Percentiles rank a stretch among this genome's conserved stretches.
These are phyloP conservation scores for Sardina pilchardus DNA, from an alignment of 2,113 vertebrate genomes.

Conservation along the genomic window DNA sequence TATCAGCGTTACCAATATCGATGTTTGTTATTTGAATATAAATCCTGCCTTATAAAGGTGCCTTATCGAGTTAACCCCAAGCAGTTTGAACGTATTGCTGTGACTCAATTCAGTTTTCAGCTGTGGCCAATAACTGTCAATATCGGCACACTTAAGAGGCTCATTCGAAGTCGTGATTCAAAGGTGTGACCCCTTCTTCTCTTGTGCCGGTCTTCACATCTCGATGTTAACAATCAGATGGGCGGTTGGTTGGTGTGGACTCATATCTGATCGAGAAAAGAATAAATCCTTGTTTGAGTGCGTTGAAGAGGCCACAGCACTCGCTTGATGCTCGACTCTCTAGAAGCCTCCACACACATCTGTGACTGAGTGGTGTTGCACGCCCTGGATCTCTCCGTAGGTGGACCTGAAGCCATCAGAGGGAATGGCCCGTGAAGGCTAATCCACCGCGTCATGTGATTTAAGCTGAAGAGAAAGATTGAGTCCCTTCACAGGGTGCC, in stretches of 20 bases:
- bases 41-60: background rate
- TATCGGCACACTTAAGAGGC: background rate
- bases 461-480: background rate
- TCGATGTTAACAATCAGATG: background rate
- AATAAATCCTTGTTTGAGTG: background rate
- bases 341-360: background rate
- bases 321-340: background rate
- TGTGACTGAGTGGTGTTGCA: background rate
- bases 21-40: background rate
- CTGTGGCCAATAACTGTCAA: background rate
- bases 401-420: background rate
- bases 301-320: background rate
- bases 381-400: background rate
- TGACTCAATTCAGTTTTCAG: background rate
- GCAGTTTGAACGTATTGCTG: background rate
- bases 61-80: background rate
- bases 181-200: background rate
- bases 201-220: background rate
- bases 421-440: background rate
- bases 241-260: background rate
- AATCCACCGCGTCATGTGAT: background rate
- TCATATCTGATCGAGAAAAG: background rate
- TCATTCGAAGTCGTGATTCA: background rate
- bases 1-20: background rate
- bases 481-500: background rate